phyloP scores from a whole-genome alignment of 1,140 invertebrate species.

The Neodiprion virginianus region DNA sequence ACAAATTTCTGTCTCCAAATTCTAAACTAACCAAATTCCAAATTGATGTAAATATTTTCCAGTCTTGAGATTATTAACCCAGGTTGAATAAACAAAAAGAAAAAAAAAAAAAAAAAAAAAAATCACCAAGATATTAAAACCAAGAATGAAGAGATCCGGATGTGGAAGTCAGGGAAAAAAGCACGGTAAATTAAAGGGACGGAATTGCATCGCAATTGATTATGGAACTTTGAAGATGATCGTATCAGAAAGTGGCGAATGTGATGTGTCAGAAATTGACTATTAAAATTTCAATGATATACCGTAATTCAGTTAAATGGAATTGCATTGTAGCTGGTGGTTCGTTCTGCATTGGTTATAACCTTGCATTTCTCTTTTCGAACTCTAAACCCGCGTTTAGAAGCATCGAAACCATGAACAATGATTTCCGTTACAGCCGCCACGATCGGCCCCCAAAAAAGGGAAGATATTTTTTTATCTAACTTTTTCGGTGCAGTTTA shows the following conservation, averaged over 20 bases:
- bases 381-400: background rate
- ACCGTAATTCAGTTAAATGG: background rate
- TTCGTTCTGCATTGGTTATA: background rate
- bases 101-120: background rate
- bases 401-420: background rate
- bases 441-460: background rate
- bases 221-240: too few species aligned
- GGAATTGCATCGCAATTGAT: too few species aligned
- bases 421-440: background rate
- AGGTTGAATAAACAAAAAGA: background rate
- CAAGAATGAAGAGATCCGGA: background rate
- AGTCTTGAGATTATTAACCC: background rate
- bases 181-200: background rate
- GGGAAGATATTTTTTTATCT: background rate
- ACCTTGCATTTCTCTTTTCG: background rate
- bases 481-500: background rate
- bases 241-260: background rate
- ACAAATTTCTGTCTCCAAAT: background rate
- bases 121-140: background rate
- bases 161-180: background rate
- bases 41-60: background rate
- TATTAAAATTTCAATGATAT: background rate
- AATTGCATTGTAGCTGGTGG: background rate
- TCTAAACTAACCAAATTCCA: background rate
- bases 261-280: background rate